Percentiles rank a stretch among this genome's conserved stretches.
These are phyloP conservation scores for Zaprionus ghesquierei DNA, from an alignment of 1,140 invertebrate species.

Conservation along the genomic window DNA sequence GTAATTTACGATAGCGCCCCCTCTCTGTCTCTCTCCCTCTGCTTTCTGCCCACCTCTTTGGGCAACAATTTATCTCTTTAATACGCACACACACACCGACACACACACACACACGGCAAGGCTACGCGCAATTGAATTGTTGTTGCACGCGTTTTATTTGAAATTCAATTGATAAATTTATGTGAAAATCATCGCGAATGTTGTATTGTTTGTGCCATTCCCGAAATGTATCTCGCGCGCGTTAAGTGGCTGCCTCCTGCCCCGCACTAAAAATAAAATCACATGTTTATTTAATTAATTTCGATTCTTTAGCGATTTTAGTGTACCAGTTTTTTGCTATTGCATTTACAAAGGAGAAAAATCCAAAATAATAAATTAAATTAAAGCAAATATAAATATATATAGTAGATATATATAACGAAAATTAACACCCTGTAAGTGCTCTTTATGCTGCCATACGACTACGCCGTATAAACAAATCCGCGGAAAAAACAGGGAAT, in stretches of 20 bases:
- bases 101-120: conserved; percentile 9
- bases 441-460: conserved; percentile 26
- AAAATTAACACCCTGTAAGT: background rate
- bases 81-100: background rate
- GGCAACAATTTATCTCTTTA: background rate
- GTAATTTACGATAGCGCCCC: conserved; percentile 44
- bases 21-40: background rate
- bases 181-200: conserved; percentile 37
- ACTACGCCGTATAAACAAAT: conserved; percentile 13
- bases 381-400: background rate
- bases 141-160: conserved; percentile 49
- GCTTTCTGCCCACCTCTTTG: too few species aligned
- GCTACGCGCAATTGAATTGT: conserved; percentile 30
- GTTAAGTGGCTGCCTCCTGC: background rate
- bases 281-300: conserved; percentile 28
- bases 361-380: background rate
- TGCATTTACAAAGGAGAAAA: conserved; percentile 45
- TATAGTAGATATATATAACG: background rate
- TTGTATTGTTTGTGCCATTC: conserved; percentile 20
- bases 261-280: conserved; percentile 2
- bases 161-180: conserved; percentile 44
- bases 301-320: conserved; percentile 20
- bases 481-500: conserved; percentile 28
- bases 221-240: conserved; percentile 18
- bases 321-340: conserved; percentile 26